Evolutionary conservation across 2,888 invertebrate species (phyloP).

Genomic region (Cosmia pyralina): DNA sequence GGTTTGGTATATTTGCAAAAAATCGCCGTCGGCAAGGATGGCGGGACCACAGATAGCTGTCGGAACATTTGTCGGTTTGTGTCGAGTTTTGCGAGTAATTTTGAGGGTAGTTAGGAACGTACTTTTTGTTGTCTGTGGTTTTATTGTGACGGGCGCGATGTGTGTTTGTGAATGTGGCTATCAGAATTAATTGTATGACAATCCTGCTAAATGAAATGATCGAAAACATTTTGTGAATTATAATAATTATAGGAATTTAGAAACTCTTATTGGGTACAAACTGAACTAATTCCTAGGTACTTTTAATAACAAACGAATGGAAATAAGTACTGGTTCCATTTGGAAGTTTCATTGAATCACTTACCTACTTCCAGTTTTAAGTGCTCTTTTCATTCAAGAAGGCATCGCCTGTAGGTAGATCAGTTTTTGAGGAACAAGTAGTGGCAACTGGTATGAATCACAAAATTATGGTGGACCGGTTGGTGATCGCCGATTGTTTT

Average conservation of each 20-base stretch:
- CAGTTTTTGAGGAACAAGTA: too few relatives aligned
- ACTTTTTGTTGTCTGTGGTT: conserved; percentile 52
- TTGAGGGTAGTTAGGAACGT: conserved; percentile 38
- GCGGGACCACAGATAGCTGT: conserved; percentile 45
- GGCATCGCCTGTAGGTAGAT: background rate
- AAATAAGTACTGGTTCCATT: background rate
- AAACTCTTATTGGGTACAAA: background rate
- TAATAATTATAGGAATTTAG: background rate
- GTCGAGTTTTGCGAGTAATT: conserved; percentile 48
- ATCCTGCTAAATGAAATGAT: conserved; percentile 18
- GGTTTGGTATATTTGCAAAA: conserved; percentile 53
- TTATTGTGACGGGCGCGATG: conserved; percentile 35
- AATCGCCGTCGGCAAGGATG: conserved; percentile 49
- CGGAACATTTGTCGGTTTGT: conserved; percentile 54
- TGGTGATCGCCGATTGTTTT: background rate
- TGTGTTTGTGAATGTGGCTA: conserved; percentile 31
- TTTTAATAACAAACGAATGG: background rate
- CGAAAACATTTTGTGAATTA: conserved; percentile 2
- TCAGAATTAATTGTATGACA: conserved; percentile 34
- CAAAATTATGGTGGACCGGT: background rate
- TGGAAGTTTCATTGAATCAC: background rate
- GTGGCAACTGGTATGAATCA: background rate
- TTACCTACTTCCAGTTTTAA: background rate
- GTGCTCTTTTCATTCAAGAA: background rate
- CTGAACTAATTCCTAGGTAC: background rate